Evolutionary conservation across 2,113 vertebrate genomes (phyloP), one percentile per base, ranked within the genome.

Genomic region (Vidua chalybeata): DNA sequence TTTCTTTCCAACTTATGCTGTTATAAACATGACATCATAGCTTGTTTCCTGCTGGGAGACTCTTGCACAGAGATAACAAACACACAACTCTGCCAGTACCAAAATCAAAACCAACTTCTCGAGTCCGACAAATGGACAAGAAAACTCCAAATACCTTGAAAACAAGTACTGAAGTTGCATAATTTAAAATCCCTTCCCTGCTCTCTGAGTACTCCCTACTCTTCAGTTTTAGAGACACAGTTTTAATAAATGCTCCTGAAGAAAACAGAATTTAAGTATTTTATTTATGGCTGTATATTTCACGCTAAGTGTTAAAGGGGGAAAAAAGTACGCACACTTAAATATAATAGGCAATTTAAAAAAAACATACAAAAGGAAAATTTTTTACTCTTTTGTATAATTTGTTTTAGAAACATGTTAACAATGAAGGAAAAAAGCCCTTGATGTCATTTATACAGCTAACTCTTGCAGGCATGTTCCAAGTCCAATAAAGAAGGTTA

Each of bases 401-500:
- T 91, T 90, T 52, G 43, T 88, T 96, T 89, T 59, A 96, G 87
- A 96, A 95, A 80, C 75, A 58, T 8, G 31, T 64, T 89, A 84
- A 84, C 69, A 93, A 89, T 78, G 39, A 6, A 75, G 84, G 87
- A 84, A 91, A 91, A 91, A 52, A 56, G 4, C 19, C 54, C 55
- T 74, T 10, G 0, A 64, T 87, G 82, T 46, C 90, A 84, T 95
- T 95, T 85, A 71, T 43, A 85, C 89, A 90, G 45, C 87, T 87
- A 90, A 66, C 51, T 97, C 97, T 96, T 2, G 37, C 71, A 97
- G 97, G 97, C 97, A 98, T 97, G 97, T 97, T 98, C 97, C 97
- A 96, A 98, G 97, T 97, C 97, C 96, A 97, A 96, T 98, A 97
- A 97, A 97, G 96, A 97, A 97, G 93, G 96, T 94, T 69, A 96